Conservation (phyloP, 2,888 invertebrate species). For the Pseudoips prasinana region DNA sequence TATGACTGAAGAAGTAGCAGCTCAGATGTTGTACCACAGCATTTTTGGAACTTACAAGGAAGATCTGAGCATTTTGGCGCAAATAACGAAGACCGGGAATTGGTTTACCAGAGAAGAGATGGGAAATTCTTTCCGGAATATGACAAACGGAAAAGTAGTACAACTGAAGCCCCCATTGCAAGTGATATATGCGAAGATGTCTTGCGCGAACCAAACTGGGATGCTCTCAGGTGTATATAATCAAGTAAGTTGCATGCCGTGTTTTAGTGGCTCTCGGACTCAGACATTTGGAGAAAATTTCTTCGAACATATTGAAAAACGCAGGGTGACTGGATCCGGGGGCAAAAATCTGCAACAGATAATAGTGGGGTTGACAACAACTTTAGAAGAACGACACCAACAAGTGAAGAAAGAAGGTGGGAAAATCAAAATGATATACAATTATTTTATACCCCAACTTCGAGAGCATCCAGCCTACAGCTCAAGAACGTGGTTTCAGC, state of each 20-base stretch:
- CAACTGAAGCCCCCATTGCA: conserved; percentile 8
- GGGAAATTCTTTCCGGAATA: conserved; percentile 1
- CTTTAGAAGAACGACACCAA: conserved; percentile 4
- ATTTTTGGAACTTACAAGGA: background rate
- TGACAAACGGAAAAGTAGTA: background rate
- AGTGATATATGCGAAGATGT: conserved; percentile 22
- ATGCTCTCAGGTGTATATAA: conserved; percentile 24
- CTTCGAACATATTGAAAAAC: conserved; percentile 9
- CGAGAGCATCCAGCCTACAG: too few relatives aligned
- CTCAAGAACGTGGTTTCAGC: too few relatives aligned
- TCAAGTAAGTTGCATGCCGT: conserved; percentile 9
- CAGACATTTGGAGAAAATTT: conserved; percentile 15
- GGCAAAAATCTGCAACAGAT: conserved; percentile 8
- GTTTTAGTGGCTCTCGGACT: conserved; percentile 12
- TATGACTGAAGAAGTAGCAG: background rate
- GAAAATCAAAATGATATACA: too few relatives aligned
- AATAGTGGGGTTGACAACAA: conserved; percentile 1
- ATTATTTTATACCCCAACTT: too few relatives aligned
- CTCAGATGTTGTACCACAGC: background rate
- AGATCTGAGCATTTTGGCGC: background rate
- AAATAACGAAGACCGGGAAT: background rate
- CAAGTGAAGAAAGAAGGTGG: background rate
- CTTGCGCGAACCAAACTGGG: conserved; percentile 22
- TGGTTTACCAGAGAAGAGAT: conserved; percentile 4
- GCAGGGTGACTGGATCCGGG: background rate